phyloP scores from a whole-genome alignment of 2,888 invertebrate genomes.

The Plebejus anna region DNA sequence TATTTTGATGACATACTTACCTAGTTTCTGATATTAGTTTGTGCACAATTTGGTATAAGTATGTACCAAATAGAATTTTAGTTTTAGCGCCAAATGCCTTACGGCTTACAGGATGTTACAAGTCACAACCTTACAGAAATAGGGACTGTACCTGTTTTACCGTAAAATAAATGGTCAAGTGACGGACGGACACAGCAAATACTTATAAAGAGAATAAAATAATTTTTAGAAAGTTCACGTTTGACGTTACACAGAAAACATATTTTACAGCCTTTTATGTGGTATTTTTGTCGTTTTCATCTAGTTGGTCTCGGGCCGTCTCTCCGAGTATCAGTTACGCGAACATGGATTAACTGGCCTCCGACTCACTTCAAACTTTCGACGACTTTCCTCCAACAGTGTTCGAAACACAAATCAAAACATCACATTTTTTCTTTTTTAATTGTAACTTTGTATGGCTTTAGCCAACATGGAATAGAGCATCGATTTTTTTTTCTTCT shows the following conservation, averaged over 20 bases:
- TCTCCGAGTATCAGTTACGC: neutral
- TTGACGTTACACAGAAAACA: too few species aligned
- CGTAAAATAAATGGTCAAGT: too few species aligned
- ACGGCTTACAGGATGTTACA: too few species aligned
- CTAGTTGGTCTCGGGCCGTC: neutral
- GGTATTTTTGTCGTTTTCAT: constrained; percentile 1
- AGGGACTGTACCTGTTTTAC: too few species aligned
- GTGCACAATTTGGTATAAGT: too few species aligned
- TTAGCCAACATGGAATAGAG: neutral
- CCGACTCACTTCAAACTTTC: constrained; percentile 1
- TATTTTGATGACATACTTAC: neutral
- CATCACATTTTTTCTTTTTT: neutral
- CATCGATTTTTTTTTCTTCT: neutral
- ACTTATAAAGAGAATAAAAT: too few species aligned
- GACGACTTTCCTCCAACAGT: neutral
- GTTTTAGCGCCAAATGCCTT: too few species aligned
- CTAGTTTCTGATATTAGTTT: too few species aligned
- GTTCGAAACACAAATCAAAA: constrained; percentile 3
- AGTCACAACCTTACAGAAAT: too few species aligned
- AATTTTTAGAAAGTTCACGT: too few species aligned
- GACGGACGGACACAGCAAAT: too few species aligned
- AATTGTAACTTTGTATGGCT: neutral
- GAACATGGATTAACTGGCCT: neutral
- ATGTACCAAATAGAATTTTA: too few species aligned
- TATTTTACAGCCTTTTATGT: neutral